Percentiles rank a stretch among this genome's conserved stretches.
phyloP scores from a whole-genome alignment of 2,113 vertebrate species.

The Crotalus tigris region DNA sequence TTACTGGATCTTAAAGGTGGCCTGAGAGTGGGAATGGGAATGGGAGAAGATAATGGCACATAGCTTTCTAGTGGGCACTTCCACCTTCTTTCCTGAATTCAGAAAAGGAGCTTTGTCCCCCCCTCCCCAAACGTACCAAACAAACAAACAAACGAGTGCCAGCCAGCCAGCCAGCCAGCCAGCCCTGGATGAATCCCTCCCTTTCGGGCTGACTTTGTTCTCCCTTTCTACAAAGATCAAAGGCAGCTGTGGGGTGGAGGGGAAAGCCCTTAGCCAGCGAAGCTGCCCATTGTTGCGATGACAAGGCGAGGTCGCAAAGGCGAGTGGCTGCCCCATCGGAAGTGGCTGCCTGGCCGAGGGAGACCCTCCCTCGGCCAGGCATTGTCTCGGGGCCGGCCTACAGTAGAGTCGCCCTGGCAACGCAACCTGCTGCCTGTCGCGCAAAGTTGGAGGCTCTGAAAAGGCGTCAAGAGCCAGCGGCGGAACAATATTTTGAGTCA shows the following conservation, averaged over 20 bases:
- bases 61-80: not conserved
- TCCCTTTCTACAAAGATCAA: slow-evolving; percentile 84
- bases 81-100: accelerated
- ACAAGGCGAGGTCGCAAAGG: slow-evolving; percentile 79
- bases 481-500: slow-evolving; percentile 93
- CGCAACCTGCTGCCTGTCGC: slow-evolving; percentile 88
- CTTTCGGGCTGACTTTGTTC: slow-evolving; percentile 77
- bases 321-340: slow-evolving; percentile 84
- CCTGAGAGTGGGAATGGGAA: too few relatives aligned
- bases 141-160: not conserved
- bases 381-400: slow-evolving; percentile 77
- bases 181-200: not conserved
- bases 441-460: slow-evolving; percentile 85
- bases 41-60: not conserved
- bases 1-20: not conserved
- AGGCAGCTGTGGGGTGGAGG: slow-evolving; percentile 57
- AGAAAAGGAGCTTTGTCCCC: not conserved
- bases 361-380: slow-evolving; percentile 69
- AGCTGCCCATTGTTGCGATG: slow-evolving; percentile 87
- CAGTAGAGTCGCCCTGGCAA: slow-evolving; percentile 80
- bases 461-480: slow-evolving; percentile 80
- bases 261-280: slow-evolving; percentile 74
- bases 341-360: slow-evolving; percentile 80
- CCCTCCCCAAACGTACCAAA: slow-evolving; percentile 69
- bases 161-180: not conserved